Evolutionary conservation across 2,113 vertebrate species (phyloP), one percentile per base, ranked within the genome.

Genomic region (Trematocara marginatum): DNA sequence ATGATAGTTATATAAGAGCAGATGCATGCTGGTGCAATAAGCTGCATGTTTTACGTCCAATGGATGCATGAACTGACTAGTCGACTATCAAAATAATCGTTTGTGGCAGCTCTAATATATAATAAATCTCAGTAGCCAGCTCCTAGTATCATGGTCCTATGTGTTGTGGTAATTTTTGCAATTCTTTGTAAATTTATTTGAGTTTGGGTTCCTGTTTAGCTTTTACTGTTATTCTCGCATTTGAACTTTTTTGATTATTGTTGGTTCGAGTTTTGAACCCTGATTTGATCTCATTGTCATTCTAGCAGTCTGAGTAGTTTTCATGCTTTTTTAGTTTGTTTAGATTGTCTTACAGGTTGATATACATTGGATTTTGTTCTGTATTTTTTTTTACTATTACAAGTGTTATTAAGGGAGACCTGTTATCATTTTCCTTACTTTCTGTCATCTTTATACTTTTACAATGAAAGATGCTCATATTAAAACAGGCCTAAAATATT

Each of bases 11-110:
- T 13, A 4, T 56, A 56, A 4, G 4, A 26, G 23, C 2, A 15
- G 54, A 29, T 29, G 23, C 0, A 1, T 29, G 4, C 1, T 56
- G 6, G 12, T 56, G 2, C 54, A 15, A 29, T 56, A 56, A 15
- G 20, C 51, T 20, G 51, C 11, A 26, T 0, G 20, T 7, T 54
- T 13, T 54, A 26, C 0, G 3, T 54, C 2, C 20, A 4, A 13
- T 54, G 2, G 53, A 54, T 53, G n/a, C 26, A 26, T 54, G 3
- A 54, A 13, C 6, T 13, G 53, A 26, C 26, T 54, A 26, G 23
- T 56, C 23, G 6, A 26, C 53, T 56, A 7, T 56, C 23, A 56
- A 26, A 56, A 56, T 2, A 26, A 56, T 56, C 0, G 1, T 56
- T 56, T 26, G 53, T 26, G 1, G 11, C 23, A 56, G 6, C 23